Conservation (phyloP, 1,140 invertebrate genomes). For the Trachymyrmex cornetzi region DNA sequence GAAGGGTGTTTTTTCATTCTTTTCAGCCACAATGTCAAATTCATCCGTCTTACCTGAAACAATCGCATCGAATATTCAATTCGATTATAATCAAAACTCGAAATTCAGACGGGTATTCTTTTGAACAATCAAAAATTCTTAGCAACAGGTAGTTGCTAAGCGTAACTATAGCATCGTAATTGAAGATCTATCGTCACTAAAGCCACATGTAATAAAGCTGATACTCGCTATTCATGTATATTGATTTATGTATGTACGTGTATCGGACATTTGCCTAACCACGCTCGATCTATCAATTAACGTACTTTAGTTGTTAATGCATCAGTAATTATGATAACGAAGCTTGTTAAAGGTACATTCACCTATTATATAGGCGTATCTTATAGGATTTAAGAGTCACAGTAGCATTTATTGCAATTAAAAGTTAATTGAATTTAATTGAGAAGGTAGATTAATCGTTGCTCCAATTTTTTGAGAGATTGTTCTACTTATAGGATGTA, state of each 20-base stretch:
- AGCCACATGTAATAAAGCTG: neutral
- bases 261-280: neutral
- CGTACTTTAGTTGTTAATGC: neutral
- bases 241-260: neutral
- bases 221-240: neutral
- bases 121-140: constrained; percentile 7
- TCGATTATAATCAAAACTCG: neutral
- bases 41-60: constrained; percentile 65
- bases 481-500: neutral
- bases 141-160: constrained; percentile 20
- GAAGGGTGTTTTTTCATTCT: constrained; percentile 67
- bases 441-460: neutral
- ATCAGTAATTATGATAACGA: constrained; percentile 12
- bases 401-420: constrained; percentile 47
- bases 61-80: constrained; percentile 5
- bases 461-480: constrained; percentile 12
- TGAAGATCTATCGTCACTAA: neutral
- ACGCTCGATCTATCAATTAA: constrained; percentile 48
- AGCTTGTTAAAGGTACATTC: neutral
- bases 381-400: constrained; percentile 48
- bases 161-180: constrained; percentile 7
- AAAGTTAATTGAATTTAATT: constrained; percentile 39
- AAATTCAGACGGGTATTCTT: neutral
- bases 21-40: constrained; percentile 60
- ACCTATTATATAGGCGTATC: neutral